Evolutionary conservation across 2,888 invertebrate genomes (phyloP).

Genomic region (Tridacna gigas): DNA sequence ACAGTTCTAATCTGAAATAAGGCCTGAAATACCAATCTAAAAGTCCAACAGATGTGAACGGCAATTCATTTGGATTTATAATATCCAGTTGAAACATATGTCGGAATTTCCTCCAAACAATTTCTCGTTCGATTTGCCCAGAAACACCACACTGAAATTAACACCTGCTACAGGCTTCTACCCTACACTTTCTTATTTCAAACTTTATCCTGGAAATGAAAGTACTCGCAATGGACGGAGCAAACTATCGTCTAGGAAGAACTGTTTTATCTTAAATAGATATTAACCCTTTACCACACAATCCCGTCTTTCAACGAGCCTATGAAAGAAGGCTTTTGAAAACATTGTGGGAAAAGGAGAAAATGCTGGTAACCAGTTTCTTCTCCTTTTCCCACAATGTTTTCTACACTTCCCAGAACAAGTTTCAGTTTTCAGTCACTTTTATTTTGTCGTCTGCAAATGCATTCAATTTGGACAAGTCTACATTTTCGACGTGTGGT

Average conservation of each 20-base stretch:
- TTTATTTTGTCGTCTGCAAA: no score
- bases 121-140: background rate
- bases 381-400: background rate
- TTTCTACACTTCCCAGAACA: no score
- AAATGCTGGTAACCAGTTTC: background rate
- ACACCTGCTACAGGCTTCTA: background rate
- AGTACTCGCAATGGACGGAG: no score
- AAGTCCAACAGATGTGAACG: no score
- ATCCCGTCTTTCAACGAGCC: background rate
- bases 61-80: background rate
- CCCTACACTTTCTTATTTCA: no score
- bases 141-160: slow-evolving; percentile 1
- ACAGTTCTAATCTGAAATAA: no score
- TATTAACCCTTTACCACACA: background rate
- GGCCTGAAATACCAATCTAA: no score
- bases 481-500: no score
- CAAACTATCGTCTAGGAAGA: no score
- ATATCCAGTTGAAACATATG: slow-evolving; percentile 22
- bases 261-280: background rate
- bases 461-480: no score
- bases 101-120: background rate
- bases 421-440: background rate
- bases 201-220: no score
- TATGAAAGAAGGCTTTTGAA: background rate
- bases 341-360: background rate